phyloP scores from a whole-genome alignment of 2,797 vertebrate genomes.

The Liparis tanakae region DNA sequence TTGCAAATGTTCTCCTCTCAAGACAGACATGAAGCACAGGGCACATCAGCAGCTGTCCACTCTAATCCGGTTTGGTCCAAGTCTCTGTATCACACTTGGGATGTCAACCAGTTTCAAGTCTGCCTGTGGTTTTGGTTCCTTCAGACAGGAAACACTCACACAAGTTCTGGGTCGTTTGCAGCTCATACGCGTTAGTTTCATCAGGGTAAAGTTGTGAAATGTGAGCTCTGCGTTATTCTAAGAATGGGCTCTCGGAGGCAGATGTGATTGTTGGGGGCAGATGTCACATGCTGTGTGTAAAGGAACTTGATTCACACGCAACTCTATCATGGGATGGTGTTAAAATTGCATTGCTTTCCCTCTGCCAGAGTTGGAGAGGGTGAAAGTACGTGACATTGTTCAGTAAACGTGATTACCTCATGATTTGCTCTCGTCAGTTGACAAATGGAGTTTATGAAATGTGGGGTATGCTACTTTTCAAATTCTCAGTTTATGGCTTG shows the following conservation, averaged over 20 bases:
- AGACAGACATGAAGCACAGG: slow-evolving; percentile 69
- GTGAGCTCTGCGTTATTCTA: slow-evolving; percentile 45
- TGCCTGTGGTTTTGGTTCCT: slow-evolving; percentile 58
- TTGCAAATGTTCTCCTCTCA: slow-evolving; percentile 75
- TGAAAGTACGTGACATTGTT: slow-evolving; percentile 52
- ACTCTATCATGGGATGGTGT: slow-evolving; percentile 67
- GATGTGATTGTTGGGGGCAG: slow-evolving; percentile 72
- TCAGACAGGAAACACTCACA: slow-evolving; percentile 45
- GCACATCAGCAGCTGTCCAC: slow-evolving; percentile 82
- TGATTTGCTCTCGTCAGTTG: slow-evolving; percentile 31
- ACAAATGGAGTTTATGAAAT: slow-evolving; percentile 51
- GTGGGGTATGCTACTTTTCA: slow-evolving; percentile 36
- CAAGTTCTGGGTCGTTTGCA: slow-evolving; percentile 40
- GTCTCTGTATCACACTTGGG: slow-evolving; percentile 61
- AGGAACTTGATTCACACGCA: slow-evolving; percentile 73
- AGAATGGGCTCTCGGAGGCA: slow-evolving; percentile 62
- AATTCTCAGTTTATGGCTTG: slow-evolving; percentile 43
- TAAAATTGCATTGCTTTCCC: slow-evolving; percentile 66
- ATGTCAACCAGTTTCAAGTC: slow-evolving; percentile 58
- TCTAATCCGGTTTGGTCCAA: slow-evolving; percentile 72
- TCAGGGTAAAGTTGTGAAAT: slow-evolving; percentile 57
- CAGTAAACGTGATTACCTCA: slow-evolving; percentile 48
- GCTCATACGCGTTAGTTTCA: slow-evolving; percentile 43
- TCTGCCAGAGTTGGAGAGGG: slow-evolving; percentile 56
- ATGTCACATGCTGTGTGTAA: slow-evolving; percentile 75